Evolutionary conservation across 2,888 invertebrate species (phyloP).

Genomic region (Luffia ferchaultella): DNA sequence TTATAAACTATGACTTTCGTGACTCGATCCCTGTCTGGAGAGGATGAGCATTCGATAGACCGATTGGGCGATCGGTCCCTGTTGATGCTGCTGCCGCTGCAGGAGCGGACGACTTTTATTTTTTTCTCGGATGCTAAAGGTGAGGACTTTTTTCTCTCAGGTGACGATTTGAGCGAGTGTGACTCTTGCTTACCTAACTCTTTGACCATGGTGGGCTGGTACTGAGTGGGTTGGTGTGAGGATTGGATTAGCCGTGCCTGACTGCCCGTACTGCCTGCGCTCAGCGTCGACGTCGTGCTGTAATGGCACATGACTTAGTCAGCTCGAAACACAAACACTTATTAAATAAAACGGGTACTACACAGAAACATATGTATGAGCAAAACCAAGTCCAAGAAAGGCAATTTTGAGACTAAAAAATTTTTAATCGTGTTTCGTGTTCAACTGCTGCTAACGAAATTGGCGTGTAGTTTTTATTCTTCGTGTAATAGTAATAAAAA

Average conservation of each 20-base stretch:
- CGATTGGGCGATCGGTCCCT: constrained; percentile 52
- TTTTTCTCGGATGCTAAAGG: constrained; percentile 34
- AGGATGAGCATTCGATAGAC: constrained; percentile 21
- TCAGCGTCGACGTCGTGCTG: constrained; percentile 93
- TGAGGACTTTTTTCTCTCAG: constrained; percentile 37
- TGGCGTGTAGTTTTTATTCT: not conserved
- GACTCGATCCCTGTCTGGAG: constrained; percentile 41
- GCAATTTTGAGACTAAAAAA: not conserved
- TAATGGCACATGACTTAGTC: constrained; percentile 19
- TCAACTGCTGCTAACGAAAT: not conserved
- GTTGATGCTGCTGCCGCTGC: constrained; percentile 59
- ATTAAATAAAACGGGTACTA: not conserved
- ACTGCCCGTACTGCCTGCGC: constrained; percentile 92
- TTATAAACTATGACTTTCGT: constrained; percentile 60
- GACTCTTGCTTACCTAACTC: constrained; percentile 84
- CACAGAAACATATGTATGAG: constrained; percentile 48
- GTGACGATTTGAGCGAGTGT: constrained; percentile 60
- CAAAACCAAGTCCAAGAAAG: constrained; percentile 25
- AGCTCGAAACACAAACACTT: not conserved
- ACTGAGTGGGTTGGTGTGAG: constrained; percentile 91
- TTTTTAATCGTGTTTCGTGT: not conserved
- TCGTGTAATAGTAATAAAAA: no score
- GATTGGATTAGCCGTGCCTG: constrained; percentile 93
- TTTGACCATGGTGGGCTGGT: constrained; percentile 87
- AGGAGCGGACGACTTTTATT: constrained; percentile 59